phyloP scores from a whole-genome alignment of 2,113 vertebrate genomes.

The Nothocercus julius region DNA sequence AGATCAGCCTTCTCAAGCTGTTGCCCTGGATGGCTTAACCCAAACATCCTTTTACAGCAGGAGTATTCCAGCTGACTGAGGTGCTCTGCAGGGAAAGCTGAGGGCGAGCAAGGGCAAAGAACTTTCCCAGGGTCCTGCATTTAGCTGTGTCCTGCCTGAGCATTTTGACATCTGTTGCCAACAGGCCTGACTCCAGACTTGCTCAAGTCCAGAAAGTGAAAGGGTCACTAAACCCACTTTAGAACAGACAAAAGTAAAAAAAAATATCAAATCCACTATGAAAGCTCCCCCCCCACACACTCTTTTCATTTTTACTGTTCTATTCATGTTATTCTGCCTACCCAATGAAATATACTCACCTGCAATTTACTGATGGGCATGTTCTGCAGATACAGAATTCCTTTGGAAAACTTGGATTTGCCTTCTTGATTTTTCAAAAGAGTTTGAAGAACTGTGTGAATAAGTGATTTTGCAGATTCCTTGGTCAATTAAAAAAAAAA shows the following conservation, averaged over 20 bases:
- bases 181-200: background rate
- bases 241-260: background rate
- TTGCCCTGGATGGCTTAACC: background rate
- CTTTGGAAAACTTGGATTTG: background rate
- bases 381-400: background rate
- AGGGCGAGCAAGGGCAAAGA: background rate
- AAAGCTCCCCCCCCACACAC: background rate
- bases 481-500: background rate
- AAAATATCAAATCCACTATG: background rate
- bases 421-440: background rate
- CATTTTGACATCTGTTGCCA: background rate
- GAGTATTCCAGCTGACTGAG: background rate
- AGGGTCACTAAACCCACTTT: background rate
- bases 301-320: background rate
- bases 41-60: background rate
- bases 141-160: background rate
- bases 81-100: background rate
- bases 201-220: background rate
- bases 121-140: background rate
- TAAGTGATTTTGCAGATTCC: background rate
- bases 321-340: background rate
- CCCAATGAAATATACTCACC: background rate
- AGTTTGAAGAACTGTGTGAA: background rate
- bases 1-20: background rate
- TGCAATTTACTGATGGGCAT: background rate